phyloP scores from a whole-genome alignment of 2,113 vertebrate genomes.

The Cyprinus carpio region DNA sequence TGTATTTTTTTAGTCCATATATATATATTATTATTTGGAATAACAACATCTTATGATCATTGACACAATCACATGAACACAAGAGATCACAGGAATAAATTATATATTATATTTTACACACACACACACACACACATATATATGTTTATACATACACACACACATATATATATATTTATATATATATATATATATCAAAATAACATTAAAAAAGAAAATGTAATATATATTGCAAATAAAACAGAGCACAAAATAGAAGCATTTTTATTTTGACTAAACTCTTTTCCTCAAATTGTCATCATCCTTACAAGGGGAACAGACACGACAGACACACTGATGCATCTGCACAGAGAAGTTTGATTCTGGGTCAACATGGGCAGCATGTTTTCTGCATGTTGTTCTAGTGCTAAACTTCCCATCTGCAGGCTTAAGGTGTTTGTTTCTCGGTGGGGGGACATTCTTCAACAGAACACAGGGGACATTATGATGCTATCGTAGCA shows the following conservation, averaged over 20 bases:
- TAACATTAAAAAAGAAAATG: too few species aligned
- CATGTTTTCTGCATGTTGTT: not conserved
- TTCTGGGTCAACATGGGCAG: not conserved
- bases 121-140: too few species aligned
- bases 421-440: constrained; percentile 8
- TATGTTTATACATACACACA: too few species aligned
- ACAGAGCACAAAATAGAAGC: not conserved
- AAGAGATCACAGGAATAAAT: too few species aligned
- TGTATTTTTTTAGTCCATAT: too few species aligned
- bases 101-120: too few species aligned
- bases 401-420: not conserved
- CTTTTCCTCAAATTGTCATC: not conserved
- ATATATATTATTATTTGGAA: too few species aligned
- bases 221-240: too few species aligned
- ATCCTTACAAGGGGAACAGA: not conserved
- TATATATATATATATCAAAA: too few species aligned
- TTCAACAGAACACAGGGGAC: constrained; percentile 32
- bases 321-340: not conserved
- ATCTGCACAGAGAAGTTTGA: not conserved
- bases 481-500: not conserved
- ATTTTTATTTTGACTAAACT: not conserved
- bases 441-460: not conserved
- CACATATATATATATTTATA: too few species aligned
- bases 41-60: too few species aligned
- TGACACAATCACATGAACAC: too few species aligned